Percentiles rank a stretch among this genome's conserved stretches.
These are phyloP conservation scores for Serrognathus titanus DNA, from an alignment of 2,888 invertebrate species.

Conservation along the genomic window DNA sequence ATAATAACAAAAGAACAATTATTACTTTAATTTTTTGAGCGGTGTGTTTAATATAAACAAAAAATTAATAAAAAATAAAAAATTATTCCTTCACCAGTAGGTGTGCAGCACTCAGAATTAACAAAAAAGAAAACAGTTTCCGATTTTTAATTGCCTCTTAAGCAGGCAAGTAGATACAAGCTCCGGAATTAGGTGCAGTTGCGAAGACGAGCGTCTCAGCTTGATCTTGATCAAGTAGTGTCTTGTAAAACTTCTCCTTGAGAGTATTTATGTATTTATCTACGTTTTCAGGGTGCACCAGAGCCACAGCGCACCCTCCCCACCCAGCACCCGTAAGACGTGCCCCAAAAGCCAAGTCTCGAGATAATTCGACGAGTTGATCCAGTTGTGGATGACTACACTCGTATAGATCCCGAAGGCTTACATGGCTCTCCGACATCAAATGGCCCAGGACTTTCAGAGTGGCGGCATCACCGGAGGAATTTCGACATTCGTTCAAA, in stretches of 20 bases:
- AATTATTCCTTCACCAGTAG: too few species aligned
- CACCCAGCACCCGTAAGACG: conserved; percentile 95
- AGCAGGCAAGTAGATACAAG: conserved; percentile 51
- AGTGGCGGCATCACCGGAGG: conserved; percentile 42
- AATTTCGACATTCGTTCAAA: conserved; percentile 58
- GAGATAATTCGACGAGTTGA: conserved; percentile 70
- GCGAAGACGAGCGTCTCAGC: conserved; percentile 59
- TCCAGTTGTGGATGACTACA: conserved; percentile 91
- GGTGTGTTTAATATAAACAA: too few species aligned
- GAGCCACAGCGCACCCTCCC: conserved; percentile 95
- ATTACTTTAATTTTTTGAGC: too few species aligned
- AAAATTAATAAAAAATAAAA: too few species aligned
- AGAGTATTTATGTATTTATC: conserved; percentile 65
- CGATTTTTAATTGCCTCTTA: too few species aligned
- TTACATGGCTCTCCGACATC: conserved; percentile 87
- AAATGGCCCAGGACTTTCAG: conserved; percentile 67
- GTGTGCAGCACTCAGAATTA: too few species aligned
- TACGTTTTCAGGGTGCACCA: conserved; percentile 66
- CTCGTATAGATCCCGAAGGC: conserved; percentile 81
- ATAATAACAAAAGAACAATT: too few species aligned
- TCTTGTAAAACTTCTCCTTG: conserved; percentile 66
- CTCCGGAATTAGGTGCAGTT: conserved; percentile 68
- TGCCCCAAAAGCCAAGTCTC: conserved; percentile 65
- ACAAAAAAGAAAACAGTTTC: too few species aligned
- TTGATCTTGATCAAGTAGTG: conserved; percentile 51